Evolutionary conservation across 2,797 vertebrate species (phyloP), one percentile per base, ranked within the genome.

Genomic region (Sebastes cheni): DNA sequence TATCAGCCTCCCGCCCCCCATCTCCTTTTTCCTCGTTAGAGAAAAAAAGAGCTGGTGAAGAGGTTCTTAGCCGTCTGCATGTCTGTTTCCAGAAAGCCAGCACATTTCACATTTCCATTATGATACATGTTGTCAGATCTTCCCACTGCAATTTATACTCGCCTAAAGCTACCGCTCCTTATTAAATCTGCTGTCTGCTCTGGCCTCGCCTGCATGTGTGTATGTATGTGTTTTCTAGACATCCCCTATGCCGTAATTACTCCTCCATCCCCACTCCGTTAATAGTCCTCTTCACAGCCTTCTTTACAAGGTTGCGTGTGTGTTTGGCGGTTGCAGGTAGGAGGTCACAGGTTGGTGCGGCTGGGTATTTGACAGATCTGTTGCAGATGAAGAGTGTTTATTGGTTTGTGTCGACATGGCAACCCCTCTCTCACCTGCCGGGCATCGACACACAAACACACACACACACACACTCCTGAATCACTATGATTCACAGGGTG

Each of bases 71-170:
- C 86, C 74, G 73, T 90, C 84, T 91, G 91, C 89, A 87, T 86
- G 89, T 94, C 88, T 92, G 86, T 89, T 93, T 92, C 83, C 89
- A 91, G 92, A 89, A 90, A 94, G 77, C 79, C 85, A 85, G 88
- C 81, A 86, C 84, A 89, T 88, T 92, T 90, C 89, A 86, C 85
- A 85, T 92, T 93, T 93, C 86, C 91, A 93, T 93, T 88, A 89
- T 91, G 93, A 94, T 93, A 84, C 89, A 92, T 88, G 90, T 93
- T 91, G 91, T 94, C 92, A 92, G 91, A 94, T 95, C 91, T 93
- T 90, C 89, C 86, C 81, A 65, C 75, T 82, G 88, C 90, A 94
- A 93, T 94, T 95, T 90, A 94, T 74, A 91, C 85, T 91, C 0
- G 91, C 93, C 93, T 89, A 42, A 80, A 90, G 90, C 91, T 77